Evolutionary conservation across 2,888 invertebrate species (phyloP), one percentile per base, ranked within the genome.

Genomic region (Macropis europaea): DNA sequence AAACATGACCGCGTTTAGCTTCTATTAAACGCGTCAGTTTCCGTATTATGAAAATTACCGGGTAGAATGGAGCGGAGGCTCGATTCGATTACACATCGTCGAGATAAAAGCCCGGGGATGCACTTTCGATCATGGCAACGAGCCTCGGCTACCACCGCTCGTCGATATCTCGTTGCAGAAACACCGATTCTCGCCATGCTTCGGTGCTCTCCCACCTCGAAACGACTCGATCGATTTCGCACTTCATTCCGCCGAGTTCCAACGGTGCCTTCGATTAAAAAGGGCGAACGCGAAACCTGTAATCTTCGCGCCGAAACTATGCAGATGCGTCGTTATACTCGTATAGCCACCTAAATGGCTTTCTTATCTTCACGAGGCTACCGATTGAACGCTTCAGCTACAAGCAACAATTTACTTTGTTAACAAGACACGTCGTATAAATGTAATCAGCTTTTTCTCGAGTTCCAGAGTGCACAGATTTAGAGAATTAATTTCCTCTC

Each of bases 151-250:
- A 54, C 60, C 60, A 54, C 13, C 32, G 7, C 26, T 15, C 50
- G 48, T 34, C 60, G 62, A 74, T 42, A 70, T 66, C n/a, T n/a
- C 62, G 68, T 70, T 78, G 67, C 71, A 61, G 43, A 72, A 63
- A 76, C 36, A 64, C 61, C 56, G 60, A 66, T 57, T 68, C n/a
- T n/a, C 63, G 66, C 54, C 57, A 74, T 59, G 77, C 56, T 71
- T 64, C 63, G 76, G 38, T 79, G 79, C 63, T 59, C 68, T 75
- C 64, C 53, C 50, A 56, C 45, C 30, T 26, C 43, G 48, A 57
- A n/a, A n/a, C n/a, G n/a, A 61, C 73, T 36, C 47, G 57, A 50
- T 50, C 60, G 62, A 56, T 59, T 78, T 79, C 63, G 59, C 72
- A 62, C 77, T 73, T 76, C 62, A 57, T 68, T 59, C 54, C 38